Base-by-base conservation (phyloP, 2,113 vertebrate genomes). In the Clarias batrachus region DNA sequence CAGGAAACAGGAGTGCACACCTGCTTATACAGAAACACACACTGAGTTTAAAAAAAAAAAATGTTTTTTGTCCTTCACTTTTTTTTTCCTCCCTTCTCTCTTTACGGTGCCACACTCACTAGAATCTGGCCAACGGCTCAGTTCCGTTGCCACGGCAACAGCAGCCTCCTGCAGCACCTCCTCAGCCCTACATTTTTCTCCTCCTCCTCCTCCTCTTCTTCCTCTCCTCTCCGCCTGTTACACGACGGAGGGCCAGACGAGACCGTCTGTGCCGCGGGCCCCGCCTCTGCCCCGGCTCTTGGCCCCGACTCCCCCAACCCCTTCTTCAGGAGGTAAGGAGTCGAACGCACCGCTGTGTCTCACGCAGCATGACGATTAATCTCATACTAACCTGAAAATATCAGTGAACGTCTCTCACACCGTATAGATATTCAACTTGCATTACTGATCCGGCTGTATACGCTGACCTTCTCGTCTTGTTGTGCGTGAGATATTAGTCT, bases 251-350 rank as follows among this genome's bases (percentile, higher is more conserved):
- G 93, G 94, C 94, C 25, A n/a, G 96, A 97, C 52, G 95, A 95
- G 91, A 95, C 92, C 87, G 94, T 93, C 91, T 95, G 96, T 77
- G 94, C 96, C 93, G 96, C 97, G 90, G 95, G 96, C 92, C 94
- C 96, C 93, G 93, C 90, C 91, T 92, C 93, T 93, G 94, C 0
- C 96, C 95, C 90, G 0, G 68, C 80, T 48, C 91, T 89, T 59
- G 93, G 83, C 90, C 94, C 93, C 95, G 93, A 0, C 96, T 95
- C 90, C 92, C 94, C 93, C 91, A 95, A 92, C 93, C 96, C 96
- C 87, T 95, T 98, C 89, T 95, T 96, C 89, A 97, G 97, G 97
- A 99, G 98, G 98, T 99, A 98, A 99, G 97, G 85, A 85, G 60
- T 48, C 33, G 60, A 63, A 65, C 80, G 56, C 37, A 23, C 78